These are phyloP conservation scores for Choloepus hoffmanni DNA, from an alignment of 2,113 vertebrate species.

Conservation along the genomic window DNA sequence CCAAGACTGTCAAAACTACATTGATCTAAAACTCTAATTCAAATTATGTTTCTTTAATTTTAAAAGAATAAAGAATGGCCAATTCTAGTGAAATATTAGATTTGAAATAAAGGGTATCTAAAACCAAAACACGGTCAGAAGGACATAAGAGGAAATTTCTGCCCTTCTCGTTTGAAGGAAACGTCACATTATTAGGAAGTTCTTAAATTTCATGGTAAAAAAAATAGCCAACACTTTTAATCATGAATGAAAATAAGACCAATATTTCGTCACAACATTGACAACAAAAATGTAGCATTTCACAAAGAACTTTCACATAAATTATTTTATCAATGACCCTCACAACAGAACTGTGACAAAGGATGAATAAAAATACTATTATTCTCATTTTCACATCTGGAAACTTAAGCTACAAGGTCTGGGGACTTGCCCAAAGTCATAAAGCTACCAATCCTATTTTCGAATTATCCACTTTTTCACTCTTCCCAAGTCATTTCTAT, in stretches of 20 bases:
- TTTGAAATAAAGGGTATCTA: neutral
- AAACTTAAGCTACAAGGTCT: conserved; percentile 19
- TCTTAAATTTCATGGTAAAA: neutral
- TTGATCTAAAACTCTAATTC: neutral
- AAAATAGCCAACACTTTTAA: neutral
- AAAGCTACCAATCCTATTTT: neutral
- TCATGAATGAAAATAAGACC: neutral
- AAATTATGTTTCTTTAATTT: neutral
- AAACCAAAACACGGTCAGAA: conserved; percentile 3
- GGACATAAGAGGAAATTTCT: neutral
- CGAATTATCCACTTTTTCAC: neutral
- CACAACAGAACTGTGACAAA: neutral
- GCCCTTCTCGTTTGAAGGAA: conserved; percentile 16
- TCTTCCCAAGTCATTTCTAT: neutral
- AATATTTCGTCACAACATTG: conserved; percentile 14
- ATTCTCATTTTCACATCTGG: neutral
- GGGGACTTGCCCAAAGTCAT: neutral
- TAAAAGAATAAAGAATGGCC: neutral
- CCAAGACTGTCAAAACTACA: conserved; percentile 43
- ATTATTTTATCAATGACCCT: neutral
- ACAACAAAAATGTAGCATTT: neutral
- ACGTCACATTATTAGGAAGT: neutral
- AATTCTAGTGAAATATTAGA: conserved; percentile 19
- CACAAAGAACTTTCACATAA: conserved; percentile 11
- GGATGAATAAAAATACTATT: neutral